Conservation (phyloP, 2,113 vertebrate species). For the Epinephelus fuscoguttatus region DNA sequence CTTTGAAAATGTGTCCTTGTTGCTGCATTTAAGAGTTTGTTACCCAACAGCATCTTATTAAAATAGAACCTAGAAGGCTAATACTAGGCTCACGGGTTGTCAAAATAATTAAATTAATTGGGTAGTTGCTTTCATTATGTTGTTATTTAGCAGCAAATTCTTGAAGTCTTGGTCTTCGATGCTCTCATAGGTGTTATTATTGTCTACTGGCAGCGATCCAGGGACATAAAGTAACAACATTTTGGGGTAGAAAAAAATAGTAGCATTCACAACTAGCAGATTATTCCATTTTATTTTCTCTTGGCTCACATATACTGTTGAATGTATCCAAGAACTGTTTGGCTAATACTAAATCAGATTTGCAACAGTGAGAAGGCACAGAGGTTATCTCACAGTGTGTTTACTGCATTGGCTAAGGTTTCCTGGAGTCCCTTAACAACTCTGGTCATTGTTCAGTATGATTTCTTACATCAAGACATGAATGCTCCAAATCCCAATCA, state of each 20-base stretch:
- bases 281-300: constrained; percentile 15
- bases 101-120: neutral
- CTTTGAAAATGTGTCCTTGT: no score
- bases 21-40: neutral
- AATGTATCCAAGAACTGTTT: constrained; percentile 18
- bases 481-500: neutral
- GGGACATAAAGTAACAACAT: neutral
- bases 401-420: neutral
- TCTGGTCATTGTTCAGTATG: neutral
- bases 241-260: neutral
- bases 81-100: neutral
- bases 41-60: neutral
- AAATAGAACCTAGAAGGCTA: neutral
- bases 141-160: neutral
- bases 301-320: constrained; percentile 1
- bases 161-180: neutral
- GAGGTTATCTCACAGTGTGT: neutral
- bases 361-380: constrained; percentile 1
- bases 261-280: neutral
- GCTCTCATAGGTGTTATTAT: neutral
- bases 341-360: neutral
- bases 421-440: constrained; percentile 1
- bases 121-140: neutral
- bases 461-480: constrained; percentile 6
- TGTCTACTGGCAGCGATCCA: neutral